Base-by-base conservation (phyloP, 2,797 vertebrate species). In the Alauda arvensis region DNA sequence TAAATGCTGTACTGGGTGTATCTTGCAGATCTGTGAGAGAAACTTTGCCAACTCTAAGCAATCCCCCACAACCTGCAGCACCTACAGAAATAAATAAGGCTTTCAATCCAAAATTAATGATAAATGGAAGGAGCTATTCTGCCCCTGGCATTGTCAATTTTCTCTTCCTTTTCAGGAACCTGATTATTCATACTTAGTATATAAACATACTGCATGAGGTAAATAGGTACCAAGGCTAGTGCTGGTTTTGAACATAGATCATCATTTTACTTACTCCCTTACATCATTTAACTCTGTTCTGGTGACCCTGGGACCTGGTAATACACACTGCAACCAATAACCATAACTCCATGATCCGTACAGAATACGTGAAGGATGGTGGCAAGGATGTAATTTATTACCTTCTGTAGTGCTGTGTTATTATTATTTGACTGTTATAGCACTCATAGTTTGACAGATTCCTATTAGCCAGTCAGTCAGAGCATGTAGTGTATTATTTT, bases 341-440 rank as follows among this genome's bases (percentile, higher is more conserved):
- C 93, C 77, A 90, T 87, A 93, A 88, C 72, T 93, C 78, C 71
- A 48, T 94, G 88, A 92, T 94, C 83, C 72, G 3, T 77, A 84
- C 52, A 90, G 75, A 87, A 88, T 83, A 78, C 1, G 7, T 95
- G 91, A 96, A 87, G 81, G 77, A 95, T 86, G 84, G 65, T 85
- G 90, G 79, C 88, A 93, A 79, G 77, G 87, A 29, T 87, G 57
- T 75, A 94, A 85, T 93, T 95, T 94, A 95, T 93, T 91, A 91
- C 77, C 91, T 61, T 91, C 62, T 85, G 56, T 68, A 94, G 75
- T 87, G 77, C 93, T 94, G 87, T 93, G 91, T 94, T 93, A 93
- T 87, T 94, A 94, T 95, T 95, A 94, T 91, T 78, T 93, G 94
- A 92, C 92, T 95, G 91, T 93, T 96, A 94, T 89, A 84, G 89